Evolutionary conservation across 2,888 invertebrate species (phyloP), one percentile per base, ranked within the genome.

Genomic region (Rotaria magnacalcarata): DNA sequence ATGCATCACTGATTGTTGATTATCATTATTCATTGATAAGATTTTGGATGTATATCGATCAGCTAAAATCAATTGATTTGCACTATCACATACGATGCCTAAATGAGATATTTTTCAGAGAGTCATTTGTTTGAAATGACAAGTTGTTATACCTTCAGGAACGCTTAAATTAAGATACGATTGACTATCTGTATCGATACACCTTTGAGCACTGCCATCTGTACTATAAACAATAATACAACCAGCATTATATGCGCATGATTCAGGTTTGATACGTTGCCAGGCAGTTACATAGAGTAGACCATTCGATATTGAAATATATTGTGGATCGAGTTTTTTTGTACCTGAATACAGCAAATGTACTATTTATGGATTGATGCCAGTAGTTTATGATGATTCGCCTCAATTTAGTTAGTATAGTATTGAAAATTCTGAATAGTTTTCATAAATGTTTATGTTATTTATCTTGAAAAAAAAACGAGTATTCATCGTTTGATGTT

Each of bases 1-100:
- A n/a, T 67, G n/a, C 27, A 27, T 27, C 3, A 3, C 67, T 54
- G 52, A 52, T 60, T 67, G 27, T 34, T 34, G 27, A 67, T 67
- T 67, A 14, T 67, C 11, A 67, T 34, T n/a, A 27, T 67, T 67
- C 67, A 67, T 67, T 27, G 67, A 8, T 27, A 67, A 67, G 11
- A 67, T 67, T 67, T 67, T 67, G 10, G 67, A 67, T 27, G 67
- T 67, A 67, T 67, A 27, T 11, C 67, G 67, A 67, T 67, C 67
- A n/a, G 67, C 67, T 67, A 67, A 67, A 21, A 67, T 67, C 27
- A 67, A 67, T 67, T 67, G 67, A 67, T 67, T 67, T 67, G 67
- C 27, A 27, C 34, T 67, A 67, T 67, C 67, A 67, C 67, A 67
- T 11, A 67, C 67, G 21, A 67, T 67, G 3, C 67, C 67, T 67